A percentile compares a stretch with the other conserved stretches of the same genome.
Evolutionary conservation across 2,113 vertebrate genomes (phyloP).

Genomic region (Platanista minor): DNA sequence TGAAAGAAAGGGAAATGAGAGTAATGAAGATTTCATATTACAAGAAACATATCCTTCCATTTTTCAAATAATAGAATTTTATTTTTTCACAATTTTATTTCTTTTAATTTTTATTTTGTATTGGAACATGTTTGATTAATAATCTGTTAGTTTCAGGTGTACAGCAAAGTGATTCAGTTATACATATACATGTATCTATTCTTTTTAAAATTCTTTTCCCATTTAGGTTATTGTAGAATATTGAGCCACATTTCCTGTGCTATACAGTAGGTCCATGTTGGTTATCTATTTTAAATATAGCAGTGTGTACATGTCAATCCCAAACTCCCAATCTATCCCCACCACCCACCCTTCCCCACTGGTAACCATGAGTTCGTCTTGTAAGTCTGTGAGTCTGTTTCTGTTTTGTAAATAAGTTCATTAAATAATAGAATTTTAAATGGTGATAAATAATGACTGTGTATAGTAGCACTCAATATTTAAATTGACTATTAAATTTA

Average conservation of each 20-base stretch:
- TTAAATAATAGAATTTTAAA: not conserved
- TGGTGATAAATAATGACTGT: not conserved
- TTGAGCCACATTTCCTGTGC: not conserved
- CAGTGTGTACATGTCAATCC: not conserved
- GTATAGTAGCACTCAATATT: not conserved
- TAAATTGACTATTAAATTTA: not conserved
- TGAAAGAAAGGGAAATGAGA: not conserved
- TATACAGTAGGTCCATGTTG: not conserved
- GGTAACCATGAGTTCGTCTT: not conserved
- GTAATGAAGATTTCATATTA: not conserved
- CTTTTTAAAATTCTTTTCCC: not conserved
- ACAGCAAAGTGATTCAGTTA: not conserved
- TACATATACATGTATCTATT: not conserved
- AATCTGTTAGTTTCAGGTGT: not conserved
- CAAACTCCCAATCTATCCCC: not conserved
- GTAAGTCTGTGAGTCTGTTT: not conserved
- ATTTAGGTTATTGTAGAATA: not conserved
- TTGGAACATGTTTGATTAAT: not conserved
- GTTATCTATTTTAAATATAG: not conserved
- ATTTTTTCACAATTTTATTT: not conserved
- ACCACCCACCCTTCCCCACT: not conserved
- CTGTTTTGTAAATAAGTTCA: too few relatives aligned
- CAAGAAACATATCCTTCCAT: not conserved
- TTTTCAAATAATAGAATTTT: slow-evolving; percentile 1
- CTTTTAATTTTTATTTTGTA: not conserved